Base-by-base conservation (phyloP, 2,113 vertebrate species). In the Thalassarche chlororhynchos region DNA sequence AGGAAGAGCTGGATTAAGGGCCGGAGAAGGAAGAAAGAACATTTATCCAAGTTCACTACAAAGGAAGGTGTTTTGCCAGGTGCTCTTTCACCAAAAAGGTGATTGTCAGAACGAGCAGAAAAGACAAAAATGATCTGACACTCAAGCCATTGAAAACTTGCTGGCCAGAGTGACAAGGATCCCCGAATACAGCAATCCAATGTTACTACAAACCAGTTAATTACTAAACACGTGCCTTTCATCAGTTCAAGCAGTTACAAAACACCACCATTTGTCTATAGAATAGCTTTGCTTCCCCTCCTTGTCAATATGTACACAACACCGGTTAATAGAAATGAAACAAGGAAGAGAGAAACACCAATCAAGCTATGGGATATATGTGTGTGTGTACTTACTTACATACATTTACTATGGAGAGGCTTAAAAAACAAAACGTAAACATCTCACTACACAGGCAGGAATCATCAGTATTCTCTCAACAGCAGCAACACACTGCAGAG, bases 251-350 rank as follows among this genome's bases (percentile, higher is more conserved):
- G 24, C 6, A 54, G 4, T 5, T 70, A 21, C 2, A 81, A 70
- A 58, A 49, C 21, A 10, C 16, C 36, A 18, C 21, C 4, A 25
- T 26, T 55, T 51, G 6, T n/a, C 29, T 38, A 24, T 3, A 51
- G 57, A 81, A 46, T 5, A 68, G 8, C 5, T 65, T 82, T 61
- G 26, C 34, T 81, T 46, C 13, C 10, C 7, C 10, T 82, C 38
- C 24, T 65, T 29, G 10, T 26, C 14, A 26, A 26, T 10, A 55
- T 3, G 1, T 4, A 57, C 14, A 23, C 0, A 9, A 11, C 20
- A 40, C 4, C 58, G 26, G 28, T 52, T 42, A 69, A 21, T 2
- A 65, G 46, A 88, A 69, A 60, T 3, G 2, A 84, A 80, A 58
- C 19, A 81, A 74, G 12, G 21, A 72, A 65, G 13, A 51, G 10